phyloP scores from a whole-genome alignment of 2,113 vertebrate genomes.

The Glaucomys volans region DNA sequence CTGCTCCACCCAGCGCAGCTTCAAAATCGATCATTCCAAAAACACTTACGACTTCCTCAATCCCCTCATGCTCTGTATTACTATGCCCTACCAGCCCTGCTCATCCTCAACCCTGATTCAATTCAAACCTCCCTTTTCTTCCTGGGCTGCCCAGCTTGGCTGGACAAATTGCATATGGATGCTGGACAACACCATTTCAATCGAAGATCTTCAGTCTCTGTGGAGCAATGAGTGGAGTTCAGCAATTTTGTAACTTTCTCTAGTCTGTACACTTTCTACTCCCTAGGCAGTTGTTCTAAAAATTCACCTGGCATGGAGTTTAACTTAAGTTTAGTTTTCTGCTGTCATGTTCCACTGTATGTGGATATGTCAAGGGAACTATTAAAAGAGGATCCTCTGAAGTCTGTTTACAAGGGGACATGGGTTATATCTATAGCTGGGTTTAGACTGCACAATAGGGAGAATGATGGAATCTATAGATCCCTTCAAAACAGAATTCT shows the following conservation, averaged over 20 bases:
- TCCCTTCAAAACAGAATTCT: not conserved
- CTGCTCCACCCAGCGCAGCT: not conserved
- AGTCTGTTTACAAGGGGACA: not conserved
- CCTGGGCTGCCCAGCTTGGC: not conserved
- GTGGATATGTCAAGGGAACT: not conserved
- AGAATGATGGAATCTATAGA: not conserved
- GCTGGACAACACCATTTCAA: not conserved
- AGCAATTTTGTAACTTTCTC: conserved; percentile 15
- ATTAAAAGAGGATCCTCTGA: not conserved
- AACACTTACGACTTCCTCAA: not conserved
- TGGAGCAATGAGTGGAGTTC: conserved; percentile 33
- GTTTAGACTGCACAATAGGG: not conserved
- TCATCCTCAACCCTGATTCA: not conserved
- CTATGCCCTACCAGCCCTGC: not conserved
- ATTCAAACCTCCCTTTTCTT: conserved; percentile 39
- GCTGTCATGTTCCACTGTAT: not conserved
- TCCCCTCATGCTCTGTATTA: not conserved
- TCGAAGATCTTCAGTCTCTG: not conserved
- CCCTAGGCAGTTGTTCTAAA: conserved; percentile 28
- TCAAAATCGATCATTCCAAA: conserved; percentile 3
- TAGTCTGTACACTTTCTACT: not conserved
- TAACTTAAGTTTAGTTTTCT: not conserved
- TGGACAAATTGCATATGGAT: not conserved
- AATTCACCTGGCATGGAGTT: not conserved
- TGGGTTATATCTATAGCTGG: not conserved